Evolutionary conservation across 2,113 vertebrate genomes (phyloP), one percentile per base, ranked within the genome.

Genomic region (Muscicapa adusta): DNA sequence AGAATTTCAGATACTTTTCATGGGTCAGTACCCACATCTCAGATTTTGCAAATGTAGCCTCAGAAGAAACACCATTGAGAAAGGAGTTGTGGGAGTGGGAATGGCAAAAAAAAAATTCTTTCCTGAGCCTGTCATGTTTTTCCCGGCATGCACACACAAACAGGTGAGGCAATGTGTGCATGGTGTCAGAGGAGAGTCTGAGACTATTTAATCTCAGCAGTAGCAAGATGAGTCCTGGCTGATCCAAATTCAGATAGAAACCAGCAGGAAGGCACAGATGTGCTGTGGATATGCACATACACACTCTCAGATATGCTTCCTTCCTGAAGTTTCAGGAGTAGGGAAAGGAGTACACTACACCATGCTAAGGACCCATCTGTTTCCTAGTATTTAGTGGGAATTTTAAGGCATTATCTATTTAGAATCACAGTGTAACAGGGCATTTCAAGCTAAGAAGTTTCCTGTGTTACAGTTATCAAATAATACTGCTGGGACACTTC

Each of bases 361-460:
- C 7, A 8, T 31, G 26, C n/a, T 68, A 78, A 88, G 56, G 42
- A 91, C 82, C 54, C 81, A 93, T 29, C 70, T 81, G 62, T 85
- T 86, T 72, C 82, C 80, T 78, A 78, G 57, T 68, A 94, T 79
- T 91, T 61, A 54, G 24, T 36, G 42, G 26, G n/a, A 72, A 26
- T 91, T 86, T 89, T 20, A 84, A 75, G 13, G 25, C 26, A 60
- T 61, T 63, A 72, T 48, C 31, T 91, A 26, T 51, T 75, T 74
- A 56, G 80, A 91, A 87, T 71, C 48, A 40, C 18, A 53, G 40
- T 8, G 23, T 36, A 82, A 75, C 23, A 58, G 45, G 8, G 31
- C 38, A 78, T 82, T 89, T 85, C 13, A 54, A 89, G 50, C 19
- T 48, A 56, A 78, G 77, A 93, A n/a, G n/a, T 26, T 91, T 74